phyloP scores from a whole-genome alignment of 1,140 invertebrate species.

The Magallana angulata region DNA sequence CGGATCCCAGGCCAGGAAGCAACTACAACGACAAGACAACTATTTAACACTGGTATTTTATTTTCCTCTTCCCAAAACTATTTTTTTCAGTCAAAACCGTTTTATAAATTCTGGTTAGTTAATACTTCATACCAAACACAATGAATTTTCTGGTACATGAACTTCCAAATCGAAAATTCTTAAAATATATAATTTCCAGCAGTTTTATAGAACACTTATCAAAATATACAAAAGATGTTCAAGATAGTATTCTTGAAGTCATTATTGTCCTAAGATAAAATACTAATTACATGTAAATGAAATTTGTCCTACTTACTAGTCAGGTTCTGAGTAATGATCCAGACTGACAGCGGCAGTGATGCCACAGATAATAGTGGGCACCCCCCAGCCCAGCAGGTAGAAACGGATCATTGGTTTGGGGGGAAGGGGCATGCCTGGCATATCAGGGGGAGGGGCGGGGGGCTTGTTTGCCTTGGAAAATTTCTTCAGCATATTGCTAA shows the following conservation, averaged over 20 bases:
- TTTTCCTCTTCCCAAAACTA: too few species aligned
- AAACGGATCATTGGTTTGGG: conserved; percentile 90
- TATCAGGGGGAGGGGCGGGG: conserved; percentile 84
- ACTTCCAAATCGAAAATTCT: too few species aligned
- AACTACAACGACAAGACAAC: conserved; percentile 79
- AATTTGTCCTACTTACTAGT: conserved; percentile 79
- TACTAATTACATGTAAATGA: too few species aligned
- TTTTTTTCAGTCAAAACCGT: too few species aligned
- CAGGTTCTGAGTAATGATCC: conserved; percentile 85
- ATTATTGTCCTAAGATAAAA: not conserved
- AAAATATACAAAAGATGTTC: not conserved
- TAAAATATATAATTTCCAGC: too few species aligned
- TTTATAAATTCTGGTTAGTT: too few species aligned
- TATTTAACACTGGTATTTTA: too few species aligned
- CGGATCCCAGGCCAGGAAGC: conserved; percentile 89
- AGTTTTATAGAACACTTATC: too few species aligned
- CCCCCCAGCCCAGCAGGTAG: conserved; percentile 95
- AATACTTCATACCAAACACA: too few species aligned
- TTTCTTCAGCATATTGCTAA: conserved; percentile 91
- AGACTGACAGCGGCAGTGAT: conserved; percentile 94
- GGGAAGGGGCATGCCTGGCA: conserved; percentile 83
- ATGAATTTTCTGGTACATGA: too few species aligned
- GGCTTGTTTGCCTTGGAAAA: conserved; percentile 84
- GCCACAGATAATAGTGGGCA: conserved; percentile 92
- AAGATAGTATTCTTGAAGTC: not conserved